Base-by-base conservation (phyloP, 2,888 invertebrate genomes). In the Gandaritis pyraliata region DNA sequence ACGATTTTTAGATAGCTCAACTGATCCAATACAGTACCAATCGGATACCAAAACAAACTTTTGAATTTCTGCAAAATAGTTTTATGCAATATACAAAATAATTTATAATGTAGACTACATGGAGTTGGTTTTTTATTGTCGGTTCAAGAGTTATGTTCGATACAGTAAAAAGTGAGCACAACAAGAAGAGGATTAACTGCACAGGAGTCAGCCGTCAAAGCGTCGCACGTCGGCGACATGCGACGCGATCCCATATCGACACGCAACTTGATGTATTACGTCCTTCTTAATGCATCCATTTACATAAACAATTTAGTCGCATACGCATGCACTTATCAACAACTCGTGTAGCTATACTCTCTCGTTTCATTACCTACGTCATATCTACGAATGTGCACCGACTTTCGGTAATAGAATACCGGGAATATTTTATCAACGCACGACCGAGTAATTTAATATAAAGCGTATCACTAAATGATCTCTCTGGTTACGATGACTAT, bases 381-480 rank as follows among this genome's bases (percentile, higher is more conserved):
- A 59, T 61, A 64, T 61, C 62, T 63, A 54, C 59, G 51, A 62
- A 64, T 58, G 56, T 58, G 62, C 58, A 53, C 18, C 16, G 39
- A 46, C 47, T 66, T 90, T 88, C 77, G 90, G 91, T 91, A 92
- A 92, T 90, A 89, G 90, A 90, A 91, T 90, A 91, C 89, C 79
- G 76, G 75, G 86, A 87, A 88, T 89, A 90, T 90, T 89, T 90
- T 89, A 91, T 89, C 91, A 89, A 87, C 85, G 85, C 91, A 91
- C 90, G 91, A 90, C 90, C 90, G 86, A 90, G 91, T 92, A 92
- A 92, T 92, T 91, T 92, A 92, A 92, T 91, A 91, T 91, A 91
- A 91, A 91, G 85, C 90, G 89, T 92, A 92, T 91, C 91, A 90
- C 89, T 87, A 88, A 90, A 90, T 89, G 90, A 91, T 92, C 91